Percentiles rank a stretch among this genome's conserved stretches.
These are phyloP conservation scores for Ceyx erithaca DNA, from an alignment of 2,797 vertebrate genomes.

Conservation along the genomic window DNA sequence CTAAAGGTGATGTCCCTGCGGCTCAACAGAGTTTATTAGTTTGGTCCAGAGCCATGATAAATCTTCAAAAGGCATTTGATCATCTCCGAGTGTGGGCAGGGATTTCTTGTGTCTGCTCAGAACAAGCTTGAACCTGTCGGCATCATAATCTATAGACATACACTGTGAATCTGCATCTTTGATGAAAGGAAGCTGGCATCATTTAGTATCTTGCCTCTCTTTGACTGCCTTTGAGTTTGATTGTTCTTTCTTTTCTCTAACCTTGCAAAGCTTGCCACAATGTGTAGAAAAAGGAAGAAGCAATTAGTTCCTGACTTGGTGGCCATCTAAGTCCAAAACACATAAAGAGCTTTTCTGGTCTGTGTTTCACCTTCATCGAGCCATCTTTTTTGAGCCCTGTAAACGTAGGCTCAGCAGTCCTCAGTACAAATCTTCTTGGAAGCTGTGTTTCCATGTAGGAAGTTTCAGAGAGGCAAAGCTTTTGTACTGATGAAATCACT, in stretches of 20 bases:
- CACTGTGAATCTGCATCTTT: not conserved
- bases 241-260: not conserved
- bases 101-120: not conserved
- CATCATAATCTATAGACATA: not conserved
- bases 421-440: not conserved
- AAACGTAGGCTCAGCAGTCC: not conserved
- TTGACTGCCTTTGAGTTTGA: not conserved
- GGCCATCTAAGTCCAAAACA: not conserved
- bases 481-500: not conserved
- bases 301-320: not conserved
- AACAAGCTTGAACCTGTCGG: conserved; percentile 8
- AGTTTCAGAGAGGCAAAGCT: not conserved
- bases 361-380: not conserved
- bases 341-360: not conserved
- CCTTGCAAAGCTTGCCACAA: not conserved
- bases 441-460: not conserved
- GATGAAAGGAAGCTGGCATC: not conserved
- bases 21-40: conserved; percentile 28
- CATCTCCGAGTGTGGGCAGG: conserved; percentile 26
- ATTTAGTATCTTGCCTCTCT: not conserved
- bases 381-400: not conserved
- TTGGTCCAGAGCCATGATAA: conserved; percentile 32
- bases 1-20: not conserved
- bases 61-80: conserved; percentile 28
- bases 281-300: not conserved